phyloP scores from a whole-genome alignment of 2,113 vertebrate genomes.

The Nicator chloris region DNA sequence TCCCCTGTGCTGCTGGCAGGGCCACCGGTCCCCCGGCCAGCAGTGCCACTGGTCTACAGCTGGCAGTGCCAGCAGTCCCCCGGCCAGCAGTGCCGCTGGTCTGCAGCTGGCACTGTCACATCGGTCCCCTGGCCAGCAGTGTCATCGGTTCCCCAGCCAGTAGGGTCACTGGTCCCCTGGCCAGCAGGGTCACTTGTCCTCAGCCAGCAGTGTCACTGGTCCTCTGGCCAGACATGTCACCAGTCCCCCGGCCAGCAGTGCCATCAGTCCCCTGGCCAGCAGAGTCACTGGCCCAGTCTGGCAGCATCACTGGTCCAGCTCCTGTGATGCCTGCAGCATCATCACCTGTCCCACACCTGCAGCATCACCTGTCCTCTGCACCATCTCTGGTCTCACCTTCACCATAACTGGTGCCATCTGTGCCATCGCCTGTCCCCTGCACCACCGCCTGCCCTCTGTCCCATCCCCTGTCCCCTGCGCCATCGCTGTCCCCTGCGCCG shows the following conservation, averaged over 20 bases:
- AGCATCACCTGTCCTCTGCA: not conserved
- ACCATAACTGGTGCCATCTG: no score
- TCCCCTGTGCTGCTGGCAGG: not conserved
- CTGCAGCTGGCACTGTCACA: not conserved
- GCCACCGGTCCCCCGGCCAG: not conserved
- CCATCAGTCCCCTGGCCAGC: not conserved
- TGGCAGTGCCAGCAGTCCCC: not conserved
- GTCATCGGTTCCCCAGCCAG: not conserved
- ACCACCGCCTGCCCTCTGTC: no score
- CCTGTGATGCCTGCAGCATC: not conserved
- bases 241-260: not conserved
- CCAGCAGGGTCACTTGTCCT: not conserved
- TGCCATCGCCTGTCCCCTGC: no score
- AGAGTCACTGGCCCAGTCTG: not conserved
- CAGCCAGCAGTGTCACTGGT: accelerated
- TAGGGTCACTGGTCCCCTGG: not conserved
- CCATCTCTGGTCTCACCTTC: no score
- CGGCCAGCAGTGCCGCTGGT: not conserved
- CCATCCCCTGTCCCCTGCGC: no score
- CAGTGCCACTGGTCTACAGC: not conserved
- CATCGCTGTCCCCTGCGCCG: no score
- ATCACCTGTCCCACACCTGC: not conserved
- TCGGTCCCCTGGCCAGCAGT: not conserved
- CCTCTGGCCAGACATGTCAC: not conserved
- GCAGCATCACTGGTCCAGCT: not conserved